A percentile compares a stretch with the other conserved stretches of the same genome.
Evolutionary conservation across 2,888 invertebrate species (phyloP).

Genomic region (Cyclophora albipunctata): DNA sequence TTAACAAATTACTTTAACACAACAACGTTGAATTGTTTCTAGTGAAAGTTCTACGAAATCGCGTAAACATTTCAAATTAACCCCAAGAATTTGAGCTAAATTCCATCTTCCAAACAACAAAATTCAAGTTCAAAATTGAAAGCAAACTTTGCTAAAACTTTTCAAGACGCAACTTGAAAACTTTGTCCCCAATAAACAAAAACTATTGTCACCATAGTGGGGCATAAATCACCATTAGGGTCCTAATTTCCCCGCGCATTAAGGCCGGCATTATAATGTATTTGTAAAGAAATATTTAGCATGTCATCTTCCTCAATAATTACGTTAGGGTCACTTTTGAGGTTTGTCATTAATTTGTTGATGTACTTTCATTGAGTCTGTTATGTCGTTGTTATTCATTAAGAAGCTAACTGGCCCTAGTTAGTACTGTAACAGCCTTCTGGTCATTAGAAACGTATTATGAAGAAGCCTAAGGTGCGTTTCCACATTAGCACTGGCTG

Average conservation of each 20-base stretch:
- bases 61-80: background rate
- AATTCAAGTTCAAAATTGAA: no score
- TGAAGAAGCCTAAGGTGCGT: no score
- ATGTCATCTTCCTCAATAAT: conserved; percentile 6
- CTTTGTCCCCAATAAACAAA: background rate
- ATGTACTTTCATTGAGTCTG: no score
- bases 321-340: no score
- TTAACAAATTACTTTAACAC: background rate
- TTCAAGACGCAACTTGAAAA: background rate
- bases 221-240: conserved; percentile 14
- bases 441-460: no score
- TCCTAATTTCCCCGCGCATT: conserved; percentile 14
- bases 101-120: no score
- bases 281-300: conserved; percentile 10
- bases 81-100: background rate
- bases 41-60: background rate
- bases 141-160: no score
- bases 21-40: background rate
- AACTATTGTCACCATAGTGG: conserved; percentile 5
- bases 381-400: no score
- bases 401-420: no score
- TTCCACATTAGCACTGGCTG: no score
- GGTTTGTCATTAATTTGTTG: no score
- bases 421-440: no score
- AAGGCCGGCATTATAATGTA: conserved; percentile 11